Evolutionary conservation across 2,888 invertebrate genomes (phyloP).

Genomic region (Xylophagus ater): DNA sequence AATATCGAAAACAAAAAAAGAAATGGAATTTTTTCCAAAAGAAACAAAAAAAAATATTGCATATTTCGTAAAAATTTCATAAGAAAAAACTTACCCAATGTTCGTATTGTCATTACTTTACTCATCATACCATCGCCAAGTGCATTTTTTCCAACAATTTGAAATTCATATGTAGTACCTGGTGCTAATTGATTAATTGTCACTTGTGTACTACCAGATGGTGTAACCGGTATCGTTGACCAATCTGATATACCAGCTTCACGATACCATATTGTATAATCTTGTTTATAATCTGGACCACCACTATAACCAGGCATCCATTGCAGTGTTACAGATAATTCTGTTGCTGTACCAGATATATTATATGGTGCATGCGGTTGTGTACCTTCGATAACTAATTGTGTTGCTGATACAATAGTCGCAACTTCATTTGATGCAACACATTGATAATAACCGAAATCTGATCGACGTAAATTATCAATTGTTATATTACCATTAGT

Average conservation of each 20-base stretch:
- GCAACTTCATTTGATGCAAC: slow-evolving; percentile 92
- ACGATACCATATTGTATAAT: slow-evolving; percentile 90
- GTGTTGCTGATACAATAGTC: slow-evolving; percentile 82
- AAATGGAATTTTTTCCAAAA: too few relatives aligned
- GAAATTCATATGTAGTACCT: slow-evolving; percentile 89
- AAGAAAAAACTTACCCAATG: slow-evolving; percentile 72
- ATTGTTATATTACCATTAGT: slow-evolving; percentile 86
- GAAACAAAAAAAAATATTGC: too few relatives aligned
- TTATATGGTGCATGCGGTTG: slow-evolving; percentile 97
- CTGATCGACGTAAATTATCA: slow-evolving; percentile 71
- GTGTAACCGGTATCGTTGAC: slow-evolving; percentile 88
- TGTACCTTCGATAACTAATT: slow-evolving; percentile 84
- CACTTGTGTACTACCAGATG: slow-evolving; percentile 77
- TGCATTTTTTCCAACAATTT: slow-evolving; percentile 88
- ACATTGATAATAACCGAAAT: slow-evolving; percentile 94
- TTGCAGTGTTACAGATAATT: slow-evolving; percentile 79
- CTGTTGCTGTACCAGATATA: slow-evolving; percentile 77
- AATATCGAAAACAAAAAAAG: neutral
- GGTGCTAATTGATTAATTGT: slow-evolving; percentile 85
- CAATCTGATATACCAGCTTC: slow-evolving; percentile 81
- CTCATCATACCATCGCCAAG: slow-evolving; percentile 94
- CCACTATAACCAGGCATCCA: slow-evolving; percentile 96
- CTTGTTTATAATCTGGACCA: slow-evolving; percentile 88
- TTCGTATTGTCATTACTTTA: slow-evolving; percentile 79
- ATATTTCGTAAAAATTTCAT: too few relatives aligned